Evolutionary conservation across 37 sponge, comb jelly and placozoan species (phyloP), one percentile per base, ranked within the genome.

Genomic region (Halisarca cf. caerulea): DNA sequence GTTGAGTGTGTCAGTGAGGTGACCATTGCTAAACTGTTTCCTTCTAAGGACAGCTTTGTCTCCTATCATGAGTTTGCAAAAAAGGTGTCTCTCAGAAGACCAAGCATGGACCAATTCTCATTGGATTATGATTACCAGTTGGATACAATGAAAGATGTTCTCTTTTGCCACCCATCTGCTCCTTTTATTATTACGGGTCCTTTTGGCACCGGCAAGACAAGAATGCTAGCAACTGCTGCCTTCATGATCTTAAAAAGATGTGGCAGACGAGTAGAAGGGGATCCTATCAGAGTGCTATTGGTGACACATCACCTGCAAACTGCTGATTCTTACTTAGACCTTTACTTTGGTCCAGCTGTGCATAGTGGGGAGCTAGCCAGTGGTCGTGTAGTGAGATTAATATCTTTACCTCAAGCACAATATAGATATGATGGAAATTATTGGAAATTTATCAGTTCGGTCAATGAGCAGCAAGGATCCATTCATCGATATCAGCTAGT

Each of bases 131-230:
- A 58, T 36, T 75, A 45, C 17, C 78, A 85, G 38, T 37, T 82
- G 37, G 59, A 83, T 18, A 86, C 86, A 41, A 57, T 88, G 17
- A n/a, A 36, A 41, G 24, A 25, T 18, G 82, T 88, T 20, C 42
- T 92, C 2, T 27, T 58, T 17, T 58, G 74, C 20, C 0, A 64
- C 14, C 58, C 90, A 39, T 59, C 28, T 34, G 32, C 58, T 18
- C 87, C 88, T 35, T 6, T 88, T 18, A 39, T 92, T 2, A 32
- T 88, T 21, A 59, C 86, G 57, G 92, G 92, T 23, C 82, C 92
- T 40, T 92, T 92, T 92, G 92, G 92, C 18, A 92, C 92, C 33
- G 92, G 92, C 47, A 92, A 92, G 53, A 92, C 92, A 14, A 74
- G 89, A 6, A 8, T 92, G 11, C 59, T 92, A 34, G 89, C 92